Evolutionary conservation across 2,797 vertebrate genomes (phyloP), one percentile per base, ranked within the genome.

Genomic region (Ceryle rudis): DNA sequence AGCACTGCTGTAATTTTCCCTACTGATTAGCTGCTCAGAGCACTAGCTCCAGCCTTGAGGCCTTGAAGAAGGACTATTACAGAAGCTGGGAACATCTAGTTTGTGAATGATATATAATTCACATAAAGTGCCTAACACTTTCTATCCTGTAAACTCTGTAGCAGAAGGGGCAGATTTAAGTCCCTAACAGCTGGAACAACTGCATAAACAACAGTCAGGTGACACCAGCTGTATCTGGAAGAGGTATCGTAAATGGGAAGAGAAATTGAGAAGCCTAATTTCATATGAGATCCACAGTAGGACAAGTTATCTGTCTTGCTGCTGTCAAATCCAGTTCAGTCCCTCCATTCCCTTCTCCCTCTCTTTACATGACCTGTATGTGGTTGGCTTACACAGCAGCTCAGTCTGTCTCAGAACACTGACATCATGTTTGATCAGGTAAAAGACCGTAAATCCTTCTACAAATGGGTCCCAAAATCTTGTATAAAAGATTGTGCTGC

Each of bases 221-320:
- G 69, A 70, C n/a, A 84, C 58, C 79, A 94, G 65, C 80, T 96
- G 77, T 84, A 66, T 55, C 49, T 95, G 70, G 86, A 91, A 93
- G 58, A 84, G 72, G 28, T 62, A 39, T 42, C 0, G 1, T 54
- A 81, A 86, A 65, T 47, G 23, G 19, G 46, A 88, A 88, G 57
- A 88, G 49, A 90, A 35, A 70, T 5, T 44, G n/a, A 91, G 86
- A 79, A 80, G n/a, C 5, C 5, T 55, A 29, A 66, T 81, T 95
- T 89, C 9, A 31, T 62, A 19, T 52, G 58, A 79, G n/a, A 80
- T 60, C 14, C n/a, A 51, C n/a, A 81, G 71, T 42, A 26, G 46
- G 25, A 46, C 9, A 66, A 42, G 26, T 65, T 86, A 35, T 58
- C 46, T 65, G 28, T 58, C 49, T 70, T 54, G 33, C 10, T 81